Conservation (phyloP, 2,888 invertebrate genomes). For the Lymantria dispar region DNA sequence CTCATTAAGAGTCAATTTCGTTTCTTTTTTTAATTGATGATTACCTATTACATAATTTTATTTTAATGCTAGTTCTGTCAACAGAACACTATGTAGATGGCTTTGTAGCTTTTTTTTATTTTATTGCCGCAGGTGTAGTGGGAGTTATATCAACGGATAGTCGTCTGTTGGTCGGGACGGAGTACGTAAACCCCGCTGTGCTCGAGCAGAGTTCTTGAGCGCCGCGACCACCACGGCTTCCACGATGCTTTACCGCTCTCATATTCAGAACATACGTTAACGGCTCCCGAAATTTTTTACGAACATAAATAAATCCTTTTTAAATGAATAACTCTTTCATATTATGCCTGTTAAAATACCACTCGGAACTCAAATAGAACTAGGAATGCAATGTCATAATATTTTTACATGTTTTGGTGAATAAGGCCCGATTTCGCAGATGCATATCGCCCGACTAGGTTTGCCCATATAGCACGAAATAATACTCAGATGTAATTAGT, state of each 20-base stretch:
- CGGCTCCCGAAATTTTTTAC: slow-evolving; percentile 72
- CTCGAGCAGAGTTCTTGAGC: slow-evolving; percentile 78
- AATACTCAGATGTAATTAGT: slow-evolving; percentile 49
- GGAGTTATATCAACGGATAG: slow-evolving; percentile 84
- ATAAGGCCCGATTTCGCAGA: slow-evolving; percentile 67
- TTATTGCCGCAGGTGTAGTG: slow-evolving; percentile 84
- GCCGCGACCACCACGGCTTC: slow-evolving; percentile 44
- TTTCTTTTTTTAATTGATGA: slow-evolving; percentile 53
- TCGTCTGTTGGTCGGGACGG: slow-evolving; percentile 84
- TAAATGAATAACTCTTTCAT: slow-evolving; percentile 71
- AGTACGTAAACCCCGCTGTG: slow-evolving; percentile 81
- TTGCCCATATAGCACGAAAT: slow-evolving; percentile 78
- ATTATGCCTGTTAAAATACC: slow-evolving; percentile 52
- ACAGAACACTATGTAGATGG: slow-evolving; percentile 57
- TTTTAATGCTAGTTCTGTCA: slow-evolving; percentile 56
- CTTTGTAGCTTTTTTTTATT: slow-evolving; percentile 77
- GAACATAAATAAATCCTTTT: slow-evolving; percentile 74
- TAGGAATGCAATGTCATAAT: slow-evolving; percentile 78
- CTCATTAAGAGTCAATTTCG: slow-evolving; percentile 16
- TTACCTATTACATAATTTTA: slow-evolving; percentile 54
- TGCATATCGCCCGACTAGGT: slow-evolving; percentile 80
- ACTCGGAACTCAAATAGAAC: slow-evolving; percentile 24
- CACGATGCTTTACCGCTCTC: slow-evolving; percentile 51
- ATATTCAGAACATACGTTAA: slow-evolving; percentile 66
- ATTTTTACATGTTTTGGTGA: slow-evolving; percentile 41